Evolutionary conservation across 2,797 vertebrate genomes (phyloP).

Genomic region (Alectoris magna): DNA sequence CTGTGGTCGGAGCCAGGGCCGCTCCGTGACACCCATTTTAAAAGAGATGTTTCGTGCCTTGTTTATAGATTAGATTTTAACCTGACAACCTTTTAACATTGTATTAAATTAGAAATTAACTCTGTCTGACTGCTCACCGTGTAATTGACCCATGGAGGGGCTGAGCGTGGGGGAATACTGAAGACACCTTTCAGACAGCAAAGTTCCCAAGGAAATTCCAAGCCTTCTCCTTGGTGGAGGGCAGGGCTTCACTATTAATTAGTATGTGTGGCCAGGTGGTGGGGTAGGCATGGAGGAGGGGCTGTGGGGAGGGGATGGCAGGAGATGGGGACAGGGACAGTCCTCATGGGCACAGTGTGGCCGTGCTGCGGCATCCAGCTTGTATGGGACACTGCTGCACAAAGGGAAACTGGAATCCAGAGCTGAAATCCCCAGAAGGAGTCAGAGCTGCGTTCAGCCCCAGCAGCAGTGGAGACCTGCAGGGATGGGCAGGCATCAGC

Average conservation of each 20-base stretch:
- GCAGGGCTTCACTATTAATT: slow-evolving; percentile 50
- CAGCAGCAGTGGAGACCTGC: too few relatives aligned
- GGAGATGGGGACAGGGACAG: neutral
- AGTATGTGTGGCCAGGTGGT: slow-evolving; percentile 32
- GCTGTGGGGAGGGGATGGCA: neutral
- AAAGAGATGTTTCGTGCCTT: slow-evolving; percentile 42
- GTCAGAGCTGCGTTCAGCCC: neutral
- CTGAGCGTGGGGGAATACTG: slow-evolving; percentile 28
- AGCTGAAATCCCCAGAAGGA: neutral
- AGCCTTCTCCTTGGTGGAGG: slow-evolving; percentile 32
- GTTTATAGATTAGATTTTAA: slow-evolving; percentile 67
- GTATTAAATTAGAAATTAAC: slow-evolving; percentile 71
- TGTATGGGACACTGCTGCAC: rapidly evolving
- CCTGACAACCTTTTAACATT: slow-evolving; percentile 59
- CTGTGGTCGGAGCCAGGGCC: slow-evolving; percentile 8
- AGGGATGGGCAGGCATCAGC: rapidly evolving
- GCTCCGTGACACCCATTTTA: neutral
- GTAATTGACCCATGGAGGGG: slow-evolving; percentile 28
- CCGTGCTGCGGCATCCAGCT: neutral
- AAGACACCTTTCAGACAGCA: slow-evolving; percentile 26
- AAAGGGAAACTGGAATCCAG: neutral
- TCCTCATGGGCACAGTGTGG: neutral
- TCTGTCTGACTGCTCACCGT: neutral
- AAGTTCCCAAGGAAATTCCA: slow-evolving; percentile 46
- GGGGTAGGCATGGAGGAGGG: neutral